Evolutionary conservation across 2,113 vertebrate species (phyloP), one percentile per base, ranked within the genome.

Genomic region (Uria aalge): DNA sequence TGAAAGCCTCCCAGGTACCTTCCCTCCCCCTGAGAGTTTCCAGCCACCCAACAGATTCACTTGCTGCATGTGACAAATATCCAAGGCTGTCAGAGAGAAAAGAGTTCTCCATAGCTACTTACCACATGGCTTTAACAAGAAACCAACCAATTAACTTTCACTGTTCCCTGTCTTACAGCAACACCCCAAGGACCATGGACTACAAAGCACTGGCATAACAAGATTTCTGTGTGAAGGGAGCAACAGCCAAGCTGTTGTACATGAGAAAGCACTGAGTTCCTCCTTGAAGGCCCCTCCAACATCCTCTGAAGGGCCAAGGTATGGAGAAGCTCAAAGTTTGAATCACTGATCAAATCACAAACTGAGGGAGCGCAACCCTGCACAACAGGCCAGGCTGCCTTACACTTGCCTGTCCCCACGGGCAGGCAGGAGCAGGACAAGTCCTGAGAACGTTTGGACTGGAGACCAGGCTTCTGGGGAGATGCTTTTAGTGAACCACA

Each of bases 1-100:
- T 95, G 80, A 94, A 91, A 93, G 72, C 74, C 77, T 94, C 77
- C 36, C 69, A 24, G 60, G 60, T 47, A 78, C 40, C 66, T 81
- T 72, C 69, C 53, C 50, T 53, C 85, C 76, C 34, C 20, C 53
- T 7, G 11, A 64, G 66, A 75, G 73, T 56, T 93, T 82, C 82
- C 88, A 90, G 94, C 27, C 75, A 83, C 94, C 48, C 84, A 23
- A 41, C 69, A 34, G 71, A 55, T 69, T 43, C 68, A 34, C 86
- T 38, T n/a, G 43, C 84, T 90, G 78, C 8, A 2, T 7, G 7
- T 68, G 78, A 93, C 82, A 64, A 75, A 41, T 11, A 63, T 30
- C 63, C 23, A 15, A 64, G 68, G n/a, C 45, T 56, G 24, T 40
- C 59, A 26, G 56, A 74, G 43, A 34, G 26, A 71, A 40, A 36